Percentiles rank a stretch among this genome's conserved stretches.
Conservation (phyloP, 2,113 vertebrate species). For the Sceloporus tristichus region DNA sequence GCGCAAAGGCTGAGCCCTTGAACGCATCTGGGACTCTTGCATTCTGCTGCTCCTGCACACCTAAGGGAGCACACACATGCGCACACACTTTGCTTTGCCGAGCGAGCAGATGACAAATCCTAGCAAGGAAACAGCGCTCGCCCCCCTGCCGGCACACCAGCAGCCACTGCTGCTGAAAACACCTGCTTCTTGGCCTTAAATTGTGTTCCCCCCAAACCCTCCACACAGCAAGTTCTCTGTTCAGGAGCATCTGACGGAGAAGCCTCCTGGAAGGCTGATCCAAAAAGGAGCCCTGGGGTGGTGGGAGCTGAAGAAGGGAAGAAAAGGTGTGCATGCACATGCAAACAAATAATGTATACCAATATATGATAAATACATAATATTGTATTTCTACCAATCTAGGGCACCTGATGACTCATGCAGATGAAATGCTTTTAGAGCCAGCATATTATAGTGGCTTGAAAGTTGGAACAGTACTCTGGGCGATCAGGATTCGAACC, state of each 20-base stretch:
- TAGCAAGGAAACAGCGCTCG: neutral
- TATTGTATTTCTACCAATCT: too few species aligned
- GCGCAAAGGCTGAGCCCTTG: neutral
- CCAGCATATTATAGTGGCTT: too few species aligned
- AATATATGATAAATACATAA: too few species aligned
- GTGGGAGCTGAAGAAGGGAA: slow-evolving; percentile 47
- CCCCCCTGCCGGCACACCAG: neutral
- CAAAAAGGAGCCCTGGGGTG: slow-evolving; percentile 35
- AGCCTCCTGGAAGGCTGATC: neutral
- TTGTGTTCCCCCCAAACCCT: neutral
- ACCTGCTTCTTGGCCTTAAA: slow-evolving; percentile 32
- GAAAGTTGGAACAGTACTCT: neutral
- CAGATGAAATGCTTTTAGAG: neutral
- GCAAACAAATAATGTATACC: too few species aligned
- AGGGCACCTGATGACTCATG: too few species aligned
- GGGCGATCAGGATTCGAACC: too few species aligned
- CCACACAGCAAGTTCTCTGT: neutral
- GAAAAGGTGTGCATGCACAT: neutral
- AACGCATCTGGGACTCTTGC: neutral
- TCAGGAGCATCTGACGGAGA: neutral
- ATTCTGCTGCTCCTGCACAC: neutral
- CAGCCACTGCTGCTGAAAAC: neutral
- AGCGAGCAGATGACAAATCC: neutral
- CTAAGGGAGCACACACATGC: neutral
- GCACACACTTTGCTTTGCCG: neutral